phyloP scores from a whole-genome alignment of 2,113 vertebrate genomes.

The Ochotona princeps region DNA sequence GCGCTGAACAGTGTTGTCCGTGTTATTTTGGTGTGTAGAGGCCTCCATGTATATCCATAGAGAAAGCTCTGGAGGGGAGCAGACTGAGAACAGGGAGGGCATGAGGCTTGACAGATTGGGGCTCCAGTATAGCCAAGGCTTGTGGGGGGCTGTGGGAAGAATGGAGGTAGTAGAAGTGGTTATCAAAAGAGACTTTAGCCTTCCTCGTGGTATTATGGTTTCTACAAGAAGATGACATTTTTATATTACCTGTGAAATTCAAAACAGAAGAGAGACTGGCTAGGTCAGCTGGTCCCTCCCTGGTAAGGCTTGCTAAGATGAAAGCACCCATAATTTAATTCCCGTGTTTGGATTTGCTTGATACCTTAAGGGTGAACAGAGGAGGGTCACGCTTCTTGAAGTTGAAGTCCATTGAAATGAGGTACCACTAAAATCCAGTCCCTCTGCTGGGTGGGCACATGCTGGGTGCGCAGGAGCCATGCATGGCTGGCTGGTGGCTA shows the following conservation, averaged over 20 bases:
- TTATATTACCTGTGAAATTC: neutral
- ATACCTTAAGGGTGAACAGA: neutral
- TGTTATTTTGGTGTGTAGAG: neutral
- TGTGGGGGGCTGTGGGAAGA: no score
- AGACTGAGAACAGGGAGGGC: neutral
- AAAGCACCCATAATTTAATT: neutral
- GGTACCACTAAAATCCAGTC: neutral
- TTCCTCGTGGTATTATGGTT: neutral
- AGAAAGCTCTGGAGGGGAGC: neutral
- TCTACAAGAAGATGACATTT: neutral
- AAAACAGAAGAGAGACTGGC: neutral
- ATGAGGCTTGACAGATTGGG: neutral
- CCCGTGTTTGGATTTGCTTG: neutral
- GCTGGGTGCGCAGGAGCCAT: neutral
- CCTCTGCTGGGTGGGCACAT: neutral
- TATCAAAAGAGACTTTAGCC: neutral
- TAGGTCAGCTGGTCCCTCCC: neutral
- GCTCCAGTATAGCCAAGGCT: no score
- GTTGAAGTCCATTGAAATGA: neutral
- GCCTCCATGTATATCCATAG: neutral
- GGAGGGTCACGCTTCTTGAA: neutral
- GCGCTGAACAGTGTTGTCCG: no score
- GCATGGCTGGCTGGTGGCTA: no score
- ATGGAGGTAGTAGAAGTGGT: no score
- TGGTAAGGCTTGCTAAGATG: neutral